A percentile compares a stretch with the other conserved stretches of the same genome.
Conservation (phyloP, 2,888 invertebrate genomes). For the Autographa pulchrina region DNA sequence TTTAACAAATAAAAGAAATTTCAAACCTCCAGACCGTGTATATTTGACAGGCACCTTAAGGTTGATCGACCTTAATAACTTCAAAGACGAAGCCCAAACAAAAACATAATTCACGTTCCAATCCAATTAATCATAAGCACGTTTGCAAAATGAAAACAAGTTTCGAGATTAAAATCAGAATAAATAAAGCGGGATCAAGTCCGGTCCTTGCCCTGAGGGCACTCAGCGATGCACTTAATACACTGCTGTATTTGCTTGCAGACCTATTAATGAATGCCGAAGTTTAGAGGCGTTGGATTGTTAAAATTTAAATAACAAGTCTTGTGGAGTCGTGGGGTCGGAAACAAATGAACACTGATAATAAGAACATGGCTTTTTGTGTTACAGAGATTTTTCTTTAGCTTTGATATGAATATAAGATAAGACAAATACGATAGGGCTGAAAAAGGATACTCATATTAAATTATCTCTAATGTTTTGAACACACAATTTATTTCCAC, state of each 20-base stretch:
- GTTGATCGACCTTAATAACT: not conserved
- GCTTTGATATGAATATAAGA: no score
- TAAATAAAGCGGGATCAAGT: conserved; percentile 28
- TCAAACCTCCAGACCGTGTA: not conserved
- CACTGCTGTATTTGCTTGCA: conserved; percentile 57
- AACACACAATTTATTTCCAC: no score
- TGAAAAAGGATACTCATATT: no score
- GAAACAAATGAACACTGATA: conserved; percentile 36
- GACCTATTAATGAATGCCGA: conserved; percentile 45
- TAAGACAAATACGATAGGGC: no score
- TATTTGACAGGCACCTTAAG: not conserved
- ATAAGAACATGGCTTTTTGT: not conserved
- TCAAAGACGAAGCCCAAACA: conserved; percentile 4
- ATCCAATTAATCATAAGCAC: conserved; percentile 44
- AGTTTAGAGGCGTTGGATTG: conserved; percentile 45
- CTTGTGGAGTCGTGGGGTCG: conserved; percentile 42
- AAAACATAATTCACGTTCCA: conserved; percentile 32
- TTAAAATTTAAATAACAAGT: conserved; percentile 58
- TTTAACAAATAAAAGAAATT: no score
- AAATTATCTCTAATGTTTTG: no score
- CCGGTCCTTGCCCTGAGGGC: conserved; percentile 61
- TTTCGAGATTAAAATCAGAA: conserved; percentile 46
- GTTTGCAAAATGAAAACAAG: conserved; percentile 47
- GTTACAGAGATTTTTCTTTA: not conserved
- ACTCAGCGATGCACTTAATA: conserved; percentile 57